Evolutionary conservation across 30 jellyfish, hydroid and myxozoan species (phyloP), one percentile per base, ranked within the genome.

Genomic region (Aurelia aurita): DNA sequence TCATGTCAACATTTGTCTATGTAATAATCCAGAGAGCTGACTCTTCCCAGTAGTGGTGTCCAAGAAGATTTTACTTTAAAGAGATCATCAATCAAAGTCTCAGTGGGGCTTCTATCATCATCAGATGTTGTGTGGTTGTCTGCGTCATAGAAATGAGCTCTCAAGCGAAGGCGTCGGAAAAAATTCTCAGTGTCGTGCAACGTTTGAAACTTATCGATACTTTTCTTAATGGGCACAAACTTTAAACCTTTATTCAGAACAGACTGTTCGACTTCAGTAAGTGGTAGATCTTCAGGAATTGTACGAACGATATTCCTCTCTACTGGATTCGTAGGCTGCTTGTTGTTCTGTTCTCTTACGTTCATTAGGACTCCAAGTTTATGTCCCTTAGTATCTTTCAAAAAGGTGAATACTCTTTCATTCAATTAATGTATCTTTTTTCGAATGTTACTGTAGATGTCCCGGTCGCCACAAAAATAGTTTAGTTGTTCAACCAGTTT

Each of bases 221-320:
- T n/a, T 65, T 28, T 65, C 53, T 28, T 21, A 29, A 65, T 21
- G 27, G 49, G 54, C 27, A 65, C 77, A 29, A 65, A 65, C 22
- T 65, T 8, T 27, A 65, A 34, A 20, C 77, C 77, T 34, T 65
- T 65, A 65, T 29, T 65, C 20, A 65, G 77, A 5, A 65, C 77
- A 21, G 9, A 20, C 5, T 18, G 49, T 28, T 65, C 77, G 27
- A 11, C 53, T 12, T 21, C 53, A 5, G 77, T 16, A 20, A 65
- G 54, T 65, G 77, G 77, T 53, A 65, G 27, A 28, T 65, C 77
- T 20, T 65, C 54, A 16, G 77, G 77, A 22, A 65, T 65, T 20
- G 53, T 22, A 8, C 34, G 20, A 8, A 65, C 53, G 53, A 65
- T 65, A 28, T 65, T 65, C 59, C 16, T 16, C 16, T 47, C 59